A percentile compares a stretch with the other conserved stretches of the same genome.
Evolutionary conservation across 2,888 invertebrate species (phyloP).

Genomic region (Drosophila kambysellisi): DNA sequence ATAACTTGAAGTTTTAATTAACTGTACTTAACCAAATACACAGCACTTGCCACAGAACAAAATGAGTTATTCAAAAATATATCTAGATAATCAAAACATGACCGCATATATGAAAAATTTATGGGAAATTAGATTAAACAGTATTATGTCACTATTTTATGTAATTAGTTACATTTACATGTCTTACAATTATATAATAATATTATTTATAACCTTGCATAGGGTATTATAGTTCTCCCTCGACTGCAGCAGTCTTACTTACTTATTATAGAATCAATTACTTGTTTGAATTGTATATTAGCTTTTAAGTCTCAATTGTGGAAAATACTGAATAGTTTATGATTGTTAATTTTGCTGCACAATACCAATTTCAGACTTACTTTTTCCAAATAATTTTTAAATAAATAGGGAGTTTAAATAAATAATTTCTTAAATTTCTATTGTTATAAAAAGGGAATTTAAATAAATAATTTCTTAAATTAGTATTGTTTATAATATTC

Average conservation of each 20-base stretch:
- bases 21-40: not conserved
- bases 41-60: no score
- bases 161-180: not conserved
- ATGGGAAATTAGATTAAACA: no score
- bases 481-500: not conserved
- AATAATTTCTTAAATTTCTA: not conserved
- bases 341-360: not conserved
- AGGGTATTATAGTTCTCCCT: no score
- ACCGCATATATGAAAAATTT: no score
- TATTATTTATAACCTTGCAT: no score
- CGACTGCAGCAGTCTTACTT: no score
- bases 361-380: not conserved
- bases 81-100: not conserved
- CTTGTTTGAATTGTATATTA: not conserved
- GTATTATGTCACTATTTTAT: no score
- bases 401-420: not conserved
- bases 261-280: not conserved
- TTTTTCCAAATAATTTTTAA: not conserved
- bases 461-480: not conserved
- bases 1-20: not conserved
- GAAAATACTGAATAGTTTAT: not conserved
- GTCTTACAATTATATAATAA: not conserved
- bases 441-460: not conserved
- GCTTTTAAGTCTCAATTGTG: not conserved
- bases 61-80: not conserved